Base-by-base conservation (phyloP, 2,888 invertebrate genomes). In the Drosophila siamana region DNA sequence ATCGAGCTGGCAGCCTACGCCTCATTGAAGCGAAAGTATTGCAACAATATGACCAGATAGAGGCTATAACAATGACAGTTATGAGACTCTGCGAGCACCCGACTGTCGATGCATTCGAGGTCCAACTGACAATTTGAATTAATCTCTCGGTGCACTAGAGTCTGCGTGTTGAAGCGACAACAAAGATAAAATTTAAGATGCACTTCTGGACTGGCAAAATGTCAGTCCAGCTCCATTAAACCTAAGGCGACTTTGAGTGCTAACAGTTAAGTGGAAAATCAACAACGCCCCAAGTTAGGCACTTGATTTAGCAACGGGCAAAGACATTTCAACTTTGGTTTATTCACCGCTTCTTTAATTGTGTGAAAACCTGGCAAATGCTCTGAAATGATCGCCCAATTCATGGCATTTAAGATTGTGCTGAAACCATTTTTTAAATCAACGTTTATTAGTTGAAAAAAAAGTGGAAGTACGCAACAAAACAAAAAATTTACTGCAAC, bases 1-100 rank as follows among this genome's bases (percentile, higher is more conserved):
- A 78, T 70, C 69, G 38, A 59, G 69, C 60, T 44, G 28, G 44
- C 62, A 59, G 47, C 60, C 65, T 62, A 80, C 67, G 81, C 67
- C 73, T 65, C 80, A 86, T 83, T 86, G 80, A 46, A 71, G 65
- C 41, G 65, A 65, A 70, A 60, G 72, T 66, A 75, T 66, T 70
- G 82, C 47, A 66, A 46, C 80, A 80, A 81, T 74, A 74, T 81
- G 55, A 78, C 66, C 81, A 67, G 61, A 64, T 56, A 43, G 46
- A 28, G 54, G 69, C 82, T 74, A 81, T 80, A 71, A 63, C 79
- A 78, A 66, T 74, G 80, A 71, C 71, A 74, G 82, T 71, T 80
- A 84, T 84, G 85, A 80, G 85, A 65, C 69, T 78, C 78, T 60
- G 40, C 44, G 22, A 56, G 28, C 48, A 50, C 40, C 16, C 16